These are phyloP conservation scores for Crossocerus cetratus DNA, from an alignment of 2,888 invertebrate species.

Conservation along the genomic window DNA sequence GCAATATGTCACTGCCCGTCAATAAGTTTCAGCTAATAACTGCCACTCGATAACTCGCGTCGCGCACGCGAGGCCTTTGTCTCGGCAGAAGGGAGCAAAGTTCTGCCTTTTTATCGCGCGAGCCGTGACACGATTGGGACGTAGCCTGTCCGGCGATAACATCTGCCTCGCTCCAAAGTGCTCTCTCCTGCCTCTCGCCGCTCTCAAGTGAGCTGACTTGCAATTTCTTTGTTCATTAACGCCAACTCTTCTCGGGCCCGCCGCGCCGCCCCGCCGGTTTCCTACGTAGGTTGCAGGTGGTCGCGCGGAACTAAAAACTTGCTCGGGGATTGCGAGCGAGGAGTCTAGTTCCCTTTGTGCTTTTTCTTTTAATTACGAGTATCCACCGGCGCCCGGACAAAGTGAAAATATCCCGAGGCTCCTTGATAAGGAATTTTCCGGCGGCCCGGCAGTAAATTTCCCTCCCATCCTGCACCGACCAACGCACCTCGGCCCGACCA, in stretches of 20 bases:
- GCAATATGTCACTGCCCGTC: no score
- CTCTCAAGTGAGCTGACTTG: slow-evolving; percentile 49
- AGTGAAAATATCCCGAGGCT: slow-evolving; percentile 8
- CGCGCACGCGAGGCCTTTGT: neutral
- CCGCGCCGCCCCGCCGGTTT: no score
- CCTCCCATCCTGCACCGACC: no score
- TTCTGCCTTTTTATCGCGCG: slow-evolving; percentile 14
- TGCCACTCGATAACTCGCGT: no score
- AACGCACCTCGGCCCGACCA: no score
- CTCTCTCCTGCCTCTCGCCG: slow-evolving; percentile 14
- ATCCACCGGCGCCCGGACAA: neutral
- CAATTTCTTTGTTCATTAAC: slow-evolving; percentile 59
- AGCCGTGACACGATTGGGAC: slow-evolving; percentile 29
- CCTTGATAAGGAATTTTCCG: neutral
- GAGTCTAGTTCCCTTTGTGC: neutral
- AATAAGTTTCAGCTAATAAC: no score
- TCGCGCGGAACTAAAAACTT: slow-evolving; percentile 13
- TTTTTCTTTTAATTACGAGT: slow-evolving; percentile 28
- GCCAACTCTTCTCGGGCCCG: slow-evolving; percentile 27
- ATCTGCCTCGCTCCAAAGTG: slow-evolving; percentile 30
- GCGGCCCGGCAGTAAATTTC: no score
- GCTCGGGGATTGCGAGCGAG: slow-evolving; percentile 8
- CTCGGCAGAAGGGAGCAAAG: slow-evolving; percentile 22
- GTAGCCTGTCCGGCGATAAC: slow-evolving; percentile 48
- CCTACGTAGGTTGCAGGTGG: slow-evolving; percentile 44